Evolutionary conservation across 2,888 invertebrate species (phyloP).

Genomic region (Eucera pruinosa): DNA sequence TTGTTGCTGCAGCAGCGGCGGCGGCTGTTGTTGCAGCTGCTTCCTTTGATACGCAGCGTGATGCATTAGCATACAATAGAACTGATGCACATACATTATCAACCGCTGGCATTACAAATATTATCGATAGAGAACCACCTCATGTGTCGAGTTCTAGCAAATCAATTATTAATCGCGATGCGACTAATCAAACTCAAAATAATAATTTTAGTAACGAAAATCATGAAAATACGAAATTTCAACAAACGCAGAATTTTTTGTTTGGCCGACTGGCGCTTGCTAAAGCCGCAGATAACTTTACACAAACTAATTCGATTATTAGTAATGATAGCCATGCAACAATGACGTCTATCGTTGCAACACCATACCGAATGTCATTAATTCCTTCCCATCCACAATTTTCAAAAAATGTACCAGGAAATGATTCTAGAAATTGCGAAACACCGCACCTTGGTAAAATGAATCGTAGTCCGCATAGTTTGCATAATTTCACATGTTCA

Average conservation of each 20-base stretch:
- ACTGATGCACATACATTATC: slow-evolving; percentile 25
- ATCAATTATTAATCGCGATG: background rate
- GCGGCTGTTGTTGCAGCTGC: slow-evolving; percentile 70
- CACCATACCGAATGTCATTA: slow-evolving; percentile 22
- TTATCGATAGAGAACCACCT: slow-evolving; percentile 25
- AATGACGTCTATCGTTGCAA: slow-evolving; percentile 14
- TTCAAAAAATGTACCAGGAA: slow-evolving; percentile 1
- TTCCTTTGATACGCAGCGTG: slow-evolving; percentile 62
- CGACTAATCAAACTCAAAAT: slow-evolving; percentile 9
- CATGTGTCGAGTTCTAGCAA: background rate
- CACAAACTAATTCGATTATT: slow-evolving; percentile 24
- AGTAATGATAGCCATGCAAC: slow-evolving; percentile 11
- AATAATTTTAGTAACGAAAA: slow-evolving; percentile 33
- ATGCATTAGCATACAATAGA: slow-evolving; percentile 48
- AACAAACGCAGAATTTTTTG: slow-evolving; percentile 56
- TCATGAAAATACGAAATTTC: slow-evolving; percentile 41
- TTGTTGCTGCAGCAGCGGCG: slow-evolving; percentile 72
- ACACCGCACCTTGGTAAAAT: slow-evolving; percentile 77
- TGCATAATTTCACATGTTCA: slow-evolving; percentile 71
- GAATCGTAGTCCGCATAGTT: slow-evolving; percentile 61
- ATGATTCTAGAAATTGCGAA: slow-evolving; percentile 66
- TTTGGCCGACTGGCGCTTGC: slow-evolving; percentile 50
- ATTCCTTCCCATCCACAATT: slow-evolving; percentile 4
- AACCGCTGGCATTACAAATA: slow-evolving; percentile 20
- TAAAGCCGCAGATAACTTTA: slow-evolving; percentile 41